Evolutionary conservation across 2,888 invertebrate genomes (phyloP).

Genomic region (Euplexia lucipara): DNA sequence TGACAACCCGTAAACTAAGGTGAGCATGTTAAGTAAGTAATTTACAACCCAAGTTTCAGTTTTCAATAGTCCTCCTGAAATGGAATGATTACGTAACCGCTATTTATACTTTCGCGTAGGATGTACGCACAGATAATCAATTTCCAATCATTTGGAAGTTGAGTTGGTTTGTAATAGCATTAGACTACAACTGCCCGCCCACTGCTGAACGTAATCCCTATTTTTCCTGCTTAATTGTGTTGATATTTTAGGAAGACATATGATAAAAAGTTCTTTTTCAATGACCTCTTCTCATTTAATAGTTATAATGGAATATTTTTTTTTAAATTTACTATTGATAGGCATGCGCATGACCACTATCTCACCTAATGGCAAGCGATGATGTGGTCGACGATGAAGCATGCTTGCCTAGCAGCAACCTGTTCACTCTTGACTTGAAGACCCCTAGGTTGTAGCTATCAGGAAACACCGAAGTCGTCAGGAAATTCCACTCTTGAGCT

Average conservation of each 20-base stretch:
- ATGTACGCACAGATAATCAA: not conserved
- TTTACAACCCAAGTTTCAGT: slow-evolving; percentile 21
- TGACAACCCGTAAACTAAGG: not conserved
- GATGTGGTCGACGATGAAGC: too few species aligned
- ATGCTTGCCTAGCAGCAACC: too few species aligned
- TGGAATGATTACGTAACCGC: slow-evolving; percentile 18
- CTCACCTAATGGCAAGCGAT: too few species aligned
- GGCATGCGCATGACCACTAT: too few species aligned
- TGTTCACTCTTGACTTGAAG: too few species aligned
- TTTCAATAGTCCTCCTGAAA: not conserved
- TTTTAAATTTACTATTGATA: too few species aligned
- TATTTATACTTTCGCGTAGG: slow-evolving; percentile 4
- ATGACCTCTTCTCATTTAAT: too few species aligned
- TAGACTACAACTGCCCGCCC: not conserved
- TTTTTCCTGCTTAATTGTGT: not conserved
- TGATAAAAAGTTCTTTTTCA: not conserved
- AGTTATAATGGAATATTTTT: too few species aligned
- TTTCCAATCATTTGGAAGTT: not conserved
- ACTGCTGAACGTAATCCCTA: not conserved
- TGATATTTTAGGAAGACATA: not conserved
- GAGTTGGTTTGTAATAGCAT: not conserved
- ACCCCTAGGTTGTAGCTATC: too few species aligned
- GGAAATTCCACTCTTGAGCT: too few species aligned
- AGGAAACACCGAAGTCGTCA: too few species aligned
- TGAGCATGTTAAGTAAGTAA: slow-evolving; percentile 13